Evolutionary conservation across 2,888 invertebrate genomes (phyloP).

Genomic region (Coenonympha arcania): DNA sequence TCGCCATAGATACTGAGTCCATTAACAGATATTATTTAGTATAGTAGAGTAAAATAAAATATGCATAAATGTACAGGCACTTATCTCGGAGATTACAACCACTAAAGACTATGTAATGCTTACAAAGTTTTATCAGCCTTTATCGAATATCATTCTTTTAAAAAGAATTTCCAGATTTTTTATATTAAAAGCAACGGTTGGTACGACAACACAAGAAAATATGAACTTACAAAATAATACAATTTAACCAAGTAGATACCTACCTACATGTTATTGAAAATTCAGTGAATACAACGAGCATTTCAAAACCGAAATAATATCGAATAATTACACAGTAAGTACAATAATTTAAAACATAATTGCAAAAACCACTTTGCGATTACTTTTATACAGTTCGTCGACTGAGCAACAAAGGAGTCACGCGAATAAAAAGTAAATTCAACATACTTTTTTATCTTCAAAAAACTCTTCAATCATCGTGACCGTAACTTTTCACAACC

Average conservation of each 20-base stretch:
- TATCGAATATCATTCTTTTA: not conserved
- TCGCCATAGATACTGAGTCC: conserved; percentile 19
- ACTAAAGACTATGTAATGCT: conserved; percentile 10
- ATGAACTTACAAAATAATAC: not conserved
- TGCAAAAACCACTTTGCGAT: conserved; percentile 10
- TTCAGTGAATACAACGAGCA: too few species aligned
- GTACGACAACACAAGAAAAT: too few species aligned
- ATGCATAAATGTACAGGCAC: conserved; percentile 12
- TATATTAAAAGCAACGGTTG: not conserved
- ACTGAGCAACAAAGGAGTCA: conserved; percentile 1
- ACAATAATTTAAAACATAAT: conserved; percentile 9
- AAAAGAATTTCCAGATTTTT: not conserved
- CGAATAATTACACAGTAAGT: not conserved
- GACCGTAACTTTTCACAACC: conserved; percentile 25
- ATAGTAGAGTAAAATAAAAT: conserved; percentile 12
- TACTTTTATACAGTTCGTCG: conserved; percentile 8
- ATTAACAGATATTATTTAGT: conserved; percentile 24
- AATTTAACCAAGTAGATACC: not conserved
- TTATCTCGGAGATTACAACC: conserved; percentile 12
- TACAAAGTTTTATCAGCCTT: not conserved
- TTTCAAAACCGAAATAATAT: too few species aligned
- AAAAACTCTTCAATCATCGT: conserved; percentile 23
- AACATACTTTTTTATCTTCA: conserved; percentile 11
- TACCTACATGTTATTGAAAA: not conserved
- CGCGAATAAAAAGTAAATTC: conserved; percentile 9